These are phyloP conservation scores for Ceratosolen solmsi DNA, from an alignment of 1,140 invertebrate genomes.

Conservation along the genomic window DNA sequence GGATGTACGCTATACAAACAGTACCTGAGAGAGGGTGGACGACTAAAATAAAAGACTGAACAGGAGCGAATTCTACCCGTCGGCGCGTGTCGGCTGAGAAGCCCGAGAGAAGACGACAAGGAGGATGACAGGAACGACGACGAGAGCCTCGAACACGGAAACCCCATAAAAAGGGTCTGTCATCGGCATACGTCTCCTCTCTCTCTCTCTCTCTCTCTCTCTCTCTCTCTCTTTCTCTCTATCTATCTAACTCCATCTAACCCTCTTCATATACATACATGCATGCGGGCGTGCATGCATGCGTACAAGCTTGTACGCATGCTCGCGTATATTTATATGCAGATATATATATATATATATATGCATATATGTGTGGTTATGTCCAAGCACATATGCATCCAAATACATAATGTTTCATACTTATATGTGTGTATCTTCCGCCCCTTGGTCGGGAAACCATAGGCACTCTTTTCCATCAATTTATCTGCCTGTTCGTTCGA, in stretches of 20 bases:
- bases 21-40: background rate
- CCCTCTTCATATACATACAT: too few species aligned
- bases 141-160: constrained; percentile 38
- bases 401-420: too few species aligned
- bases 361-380: too few species aligned
- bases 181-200: constrained; percentile 51
- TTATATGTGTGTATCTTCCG: too few species aligned
- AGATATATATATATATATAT: too few species aligned
- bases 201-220: background rate
- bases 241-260: background rate
- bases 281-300: too few species aligned
- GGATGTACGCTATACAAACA: constrained; percentile 22
- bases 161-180: constrained; percentile 56
- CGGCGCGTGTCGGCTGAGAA: constrained; percentile 34
- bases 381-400: too few species aligned
- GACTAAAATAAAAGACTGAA: constrained; percentile 25
- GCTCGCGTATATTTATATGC: too few species aligned
- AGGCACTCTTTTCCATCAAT: constrained; percentile 51
- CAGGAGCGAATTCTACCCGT: constrained; percentile 39
- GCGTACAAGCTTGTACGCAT: too few species aligned
- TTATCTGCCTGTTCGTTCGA: constrained; percentile 53
- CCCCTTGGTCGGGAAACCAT: constrained; percentile 53
- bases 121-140: constrained; percentile 45
- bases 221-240: constrained; percentile 4
- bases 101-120: constrained; percentile 40